Percentiles rank a stretch among this genome's conserved stretches.
These are phyloP conservation scores for Globicephala melas DNA, from an alignment of 2,113 vertebrate species.

Conservation along the genomic window DNA sequence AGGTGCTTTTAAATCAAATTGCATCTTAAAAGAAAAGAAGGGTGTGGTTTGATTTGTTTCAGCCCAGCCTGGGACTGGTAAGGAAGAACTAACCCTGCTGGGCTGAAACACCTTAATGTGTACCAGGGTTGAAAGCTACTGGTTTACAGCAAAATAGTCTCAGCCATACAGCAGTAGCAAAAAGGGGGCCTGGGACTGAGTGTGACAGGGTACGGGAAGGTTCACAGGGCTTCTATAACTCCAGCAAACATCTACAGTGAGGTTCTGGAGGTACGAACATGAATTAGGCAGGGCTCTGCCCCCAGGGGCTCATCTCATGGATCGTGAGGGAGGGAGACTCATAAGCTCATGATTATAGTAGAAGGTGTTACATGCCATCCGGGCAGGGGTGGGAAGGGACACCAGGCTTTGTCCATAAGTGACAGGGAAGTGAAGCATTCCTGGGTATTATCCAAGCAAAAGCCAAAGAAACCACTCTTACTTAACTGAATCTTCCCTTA, in stretches of 20 bases:
- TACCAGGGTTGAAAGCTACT: conserved; percentile 65
- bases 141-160: conserved; percentile 55
- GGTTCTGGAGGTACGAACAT: background rate
- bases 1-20: conserved; percentile 18
- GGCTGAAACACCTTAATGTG: conserved; percentile 52
- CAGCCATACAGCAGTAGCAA: background rate
- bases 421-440: background rate
- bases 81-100: background rate
- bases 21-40: background rate
- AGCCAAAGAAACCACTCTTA: background rate
- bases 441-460: background rate
- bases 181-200: background rate
- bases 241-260: background rate
- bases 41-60: background rate
- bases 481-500: background rate
- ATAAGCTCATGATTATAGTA: background rate
- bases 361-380: background rate
- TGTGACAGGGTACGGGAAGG: background rate
- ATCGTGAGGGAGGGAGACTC: fast-evolving
- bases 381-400: background rate
- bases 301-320: background rate
- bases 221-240: fast-evolving
- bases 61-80: background rate
- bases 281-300: background rate
- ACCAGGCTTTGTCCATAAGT: background rate